These are phyloP conservation scores for Neoaliturus tenellus DNA, from an alignment of 2,888 invertebrate species.

Conservation along the genomic window DNA sequence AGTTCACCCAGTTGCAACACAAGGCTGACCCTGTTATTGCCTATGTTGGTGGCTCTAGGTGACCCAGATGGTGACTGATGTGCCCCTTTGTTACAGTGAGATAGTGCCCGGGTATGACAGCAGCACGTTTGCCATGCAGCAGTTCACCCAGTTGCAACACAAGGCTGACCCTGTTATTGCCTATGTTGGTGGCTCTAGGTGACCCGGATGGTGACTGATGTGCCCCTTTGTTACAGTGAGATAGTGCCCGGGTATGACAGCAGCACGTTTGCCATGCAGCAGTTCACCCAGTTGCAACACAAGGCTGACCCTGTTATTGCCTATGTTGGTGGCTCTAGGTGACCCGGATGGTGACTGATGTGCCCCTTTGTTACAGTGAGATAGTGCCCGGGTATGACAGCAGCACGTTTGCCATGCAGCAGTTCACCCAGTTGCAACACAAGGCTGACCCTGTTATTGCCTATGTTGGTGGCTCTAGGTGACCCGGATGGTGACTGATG, in stretches of 20 bases:
- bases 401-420: constrained; percentile 90
- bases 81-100: constrained; percentile 81
- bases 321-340: constrained; percentile 95
- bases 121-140: constrained; percentile 92
- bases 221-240: constrained; percentile 88
- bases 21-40: constrained; percentile 94
- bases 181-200: constrained; percentile 95
- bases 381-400: constrained; percentile 95
- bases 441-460: constrained; percentile 95
- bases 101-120: constrained; percentile 95
- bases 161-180: constrained; percentile 94
- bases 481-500: constrained; percentile 97
- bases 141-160: constrained; percentile 89
- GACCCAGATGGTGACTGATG: constrained; percentile 95
- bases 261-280: constrained; percentile 92
- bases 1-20: constrained; percentile 89
- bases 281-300: constrained; percentile 89
- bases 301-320: constrained; percentile 94
- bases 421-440: constrained; percentile 89
- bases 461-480: constrained; percentile 95
- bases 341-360: constrained; percentile 95
- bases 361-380: constrained; percentile 80
- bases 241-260: constrained; percentile 95
- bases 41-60: constrained; percentile 95
- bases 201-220: constrained; percentile 95